phyloP scores from a whole-genome alignment of 2,797 vertebrate species.

The Eidolon dupreanum region DNA sequence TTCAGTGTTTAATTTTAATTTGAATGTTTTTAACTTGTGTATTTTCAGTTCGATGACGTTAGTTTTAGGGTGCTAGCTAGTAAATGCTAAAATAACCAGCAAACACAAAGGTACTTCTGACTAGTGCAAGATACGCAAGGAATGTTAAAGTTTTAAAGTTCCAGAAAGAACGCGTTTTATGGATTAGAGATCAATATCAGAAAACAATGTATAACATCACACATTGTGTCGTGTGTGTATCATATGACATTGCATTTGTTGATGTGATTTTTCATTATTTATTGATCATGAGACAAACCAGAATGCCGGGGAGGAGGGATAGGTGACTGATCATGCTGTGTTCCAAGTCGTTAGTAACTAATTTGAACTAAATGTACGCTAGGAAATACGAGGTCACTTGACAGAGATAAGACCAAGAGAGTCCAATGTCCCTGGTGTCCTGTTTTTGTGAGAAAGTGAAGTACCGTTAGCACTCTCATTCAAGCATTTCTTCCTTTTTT shows the following conservation, averaged over 20 bases:
- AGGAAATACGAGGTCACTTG: conserved; percentile 22
- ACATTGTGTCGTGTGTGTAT: not conserved
- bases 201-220: not conserved
- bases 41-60: not conserved
- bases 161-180: conserved; percentile 37
- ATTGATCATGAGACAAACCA: not conserved
- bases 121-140: not conserved
- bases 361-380: not conserved
- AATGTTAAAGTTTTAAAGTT: conserved; percentile 23
- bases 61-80: not conserved
- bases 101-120: not conserved
- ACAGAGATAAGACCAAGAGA: conserved; percentile 7
- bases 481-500: not conserved
- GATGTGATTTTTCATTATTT: not conserved
- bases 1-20: not conserved
- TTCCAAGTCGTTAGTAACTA: conserved; percentile 11
- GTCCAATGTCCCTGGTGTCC: not conserved
- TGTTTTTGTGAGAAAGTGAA: conserved; percentile 26
- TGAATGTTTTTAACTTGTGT: not conserved
- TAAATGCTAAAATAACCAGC: not conserved
- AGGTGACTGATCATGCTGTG: not conserved
- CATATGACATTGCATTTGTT: not conserved
- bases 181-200: not conserved
- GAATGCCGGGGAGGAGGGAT: not conserved
- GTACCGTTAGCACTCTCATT: not conserved